Conservation (phyloP, 2,113 vertebrate species). For the Lethenteron camtschaticum region DNA sequence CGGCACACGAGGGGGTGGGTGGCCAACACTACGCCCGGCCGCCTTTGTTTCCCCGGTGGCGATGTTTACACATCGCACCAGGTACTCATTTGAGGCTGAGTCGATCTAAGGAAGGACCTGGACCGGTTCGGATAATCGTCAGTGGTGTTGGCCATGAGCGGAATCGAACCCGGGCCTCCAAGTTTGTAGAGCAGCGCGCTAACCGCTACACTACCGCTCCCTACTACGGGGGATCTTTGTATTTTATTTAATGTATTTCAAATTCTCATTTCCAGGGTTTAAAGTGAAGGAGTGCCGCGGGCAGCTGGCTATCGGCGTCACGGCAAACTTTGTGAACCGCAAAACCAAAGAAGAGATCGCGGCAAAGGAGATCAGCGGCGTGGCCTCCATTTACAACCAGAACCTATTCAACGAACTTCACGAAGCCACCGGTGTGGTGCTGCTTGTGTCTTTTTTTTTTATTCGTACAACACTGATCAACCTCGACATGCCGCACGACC, state of each 20-base stretch:
- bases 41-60: too few relatives aligned
- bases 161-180: conserved; percentile 6
- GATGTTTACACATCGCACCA: too few relatives aligned
- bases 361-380: conserved; percentile 91
- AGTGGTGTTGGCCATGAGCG: conserved; percentile 1
- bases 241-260: not conserved
- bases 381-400: conserved; percentile 98
- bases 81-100: conserved; percentile 9
- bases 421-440: conserved; percentile 59
- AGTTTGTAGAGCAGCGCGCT: not conserved
- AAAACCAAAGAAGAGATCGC: conserved; percentile 88
- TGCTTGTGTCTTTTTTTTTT: not conserved
- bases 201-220: not conserved
- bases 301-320: conserved; percentile 88
- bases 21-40: too few relatives aligned
- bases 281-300: conserved; percentile 84
- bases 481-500: too few relatives aligned
- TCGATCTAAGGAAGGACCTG: conserved; percentile 14
- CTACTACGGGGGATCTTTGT: not conserved
- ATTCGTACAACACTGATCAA: not conserved
- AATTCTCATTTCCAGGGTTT: conserved; percentile 35
- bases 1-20: too few relatives aligned
- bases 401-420: conserved; percentile 93
- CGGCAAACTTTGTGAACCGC: conserved; percentile 91
- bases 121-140: conserved; percentile 15